These are phyloP conservation scores for Ophthalmolycus amberensis DNA, from an alignment of 2,113 vertebrate species.

Conservation along the genomic window DNA sequence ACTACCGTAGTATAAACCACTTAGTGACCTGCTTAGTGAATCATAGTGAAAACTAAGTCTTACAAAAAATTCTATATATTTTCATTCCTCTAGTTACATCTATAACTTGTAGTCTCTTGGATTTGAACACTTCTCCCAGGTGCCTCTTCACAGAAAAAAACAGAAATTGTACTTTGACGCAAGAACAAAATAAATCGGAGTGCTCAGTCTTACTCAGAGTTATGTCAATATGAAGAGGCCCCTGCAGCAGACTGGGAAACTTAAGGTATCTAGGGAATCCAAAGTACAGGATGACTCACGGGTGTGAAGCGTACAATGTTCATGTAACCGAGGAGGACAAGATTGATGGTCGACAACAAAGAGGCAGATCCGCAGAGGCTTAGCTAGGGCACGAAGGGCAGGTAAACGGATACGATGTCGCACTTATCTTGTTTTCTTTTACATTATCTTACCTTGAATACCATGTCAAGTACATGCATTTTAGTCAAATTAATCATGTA, in stretches of 20 bases:
- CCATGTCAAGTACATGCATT: conserved; percentile 4
- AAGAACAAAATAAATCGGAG: not conserved
- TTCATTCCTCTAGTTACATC: not conserved
- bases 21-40: not conserved
- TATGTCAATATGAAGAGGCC: conserved; percentile 13
- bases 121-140: not conserved
- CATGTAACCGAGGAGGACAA: conserved; percentile 22
- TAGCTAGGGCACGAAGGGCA: not conserved
- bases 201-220: conserved; percentile 6
- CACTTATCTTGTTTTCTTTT: conserved; percentile 6
- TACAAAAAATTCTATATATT: not conserved
- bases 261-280: conserved; percentile 40
- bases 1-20: not conserved
- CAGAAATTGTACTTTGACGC: not conserved
- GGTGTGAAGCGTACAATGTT: conserved; percentile 22
- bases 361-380: not conserved
- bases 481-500: conserved; percentile 33
- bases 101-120: too few relatives aligned
- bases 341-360: conserved; percentile 4
- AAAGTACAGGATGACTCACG: conserved; percentile 32
- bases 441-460: not conserved
- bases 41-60: not conserved
- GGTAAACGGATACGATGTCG: conserved; percentile 8
- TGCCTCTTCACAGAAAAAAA: not conserved
- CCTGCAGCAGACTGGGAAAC: conserved; percentile 30